Evolutionary conservation across 2,888 invertebrate species (phyloP), one percentile per base, ranked within the genome.

Genomic region (Ornithoptera priamus): DNA sequence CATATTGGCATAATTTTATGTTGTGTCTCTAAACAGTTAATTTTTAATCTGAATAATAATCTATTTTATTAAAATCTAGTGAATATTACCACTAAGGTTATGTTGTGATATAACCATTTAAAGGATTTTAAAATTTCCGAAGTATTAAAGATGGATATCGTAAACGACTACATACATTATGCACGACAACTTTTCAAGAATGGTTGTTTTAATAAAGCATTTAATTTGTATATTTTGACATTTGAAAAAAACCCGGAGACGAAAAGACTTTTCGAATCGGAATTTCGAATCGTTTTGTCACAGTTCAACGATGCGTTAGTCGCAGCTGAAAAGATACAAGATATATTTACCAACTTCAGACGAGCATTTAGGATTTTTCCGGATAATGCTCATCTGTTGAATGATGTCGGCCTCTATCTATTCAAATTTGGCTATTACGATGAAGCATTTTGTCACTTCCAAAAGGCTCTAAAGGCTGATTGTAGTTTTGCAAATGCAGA

Each of bases 391-490:
- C 74, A 84, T 69, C 76, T 90, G 53, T 70, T 89, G 64, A 87
- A 89, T 74, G 91, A 90, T 39, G 81, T 88, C 42, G 92, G 91
- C 0, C 86, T 82, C 70, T 88, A 87, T 71, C 78, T 91, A 1
- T 93, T 80, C 79, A 94, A 94, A 78, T 93, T 90, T 72, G 93
- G 93, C 12, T 93, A 91, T 78, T 87, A 93, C 57, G 86, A 88
- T 71, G 93, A 94, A 81, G 94, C 95, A 15, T 93, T 93, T 80
- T 77, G 83, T 46, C 94, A 94, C 75, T 94, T 95, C 72, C 85
- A 93, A 70, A 91, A 88, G 76, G 94, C 94, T 12, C 78, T 94
- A 10, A 78, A 81, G 69, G 74, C 90, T 1, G 90, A 94, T 76
- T 85, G 90, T 0, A 83, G 88, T 53, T 94, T 89, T 81, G 89